These are phyloP conservation scores for Syritta pipiens DNA, from an alignment of 2,888 invertebrate genomes.

Conservation along the genomic window DNA sequence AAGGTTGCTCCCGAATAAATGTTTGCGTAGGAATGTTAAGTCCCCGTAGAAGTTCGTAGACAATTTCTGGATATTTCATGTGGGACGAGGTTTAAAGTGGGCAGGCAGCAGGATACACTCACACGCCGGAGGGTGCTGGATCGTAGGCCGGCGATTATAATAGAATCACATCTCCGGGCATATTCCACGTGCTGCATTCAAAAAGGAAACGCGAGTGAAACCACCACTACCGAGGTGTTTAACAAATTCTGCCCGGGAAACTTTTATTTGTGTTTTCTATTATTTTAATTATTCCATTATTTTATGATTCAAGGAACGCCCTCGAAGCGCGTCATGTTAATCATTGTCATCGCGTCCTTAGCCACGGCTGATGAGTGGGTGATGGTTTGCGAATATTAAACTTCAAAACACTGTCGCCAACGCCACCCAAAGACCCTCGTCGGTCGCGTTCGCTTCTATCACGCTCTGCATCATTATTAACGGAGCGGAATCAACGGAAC, in stretches of 20 bases:
- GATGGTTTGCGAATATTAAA: constrained; percentile 46
- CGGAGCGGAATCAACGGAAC: constrained; percentile 40
- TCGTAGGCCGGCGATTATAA: too few species aligned
- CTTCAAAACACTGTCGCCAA: constrained; percentile 28
- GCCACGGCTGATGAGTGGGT: constrained; percentile 14
- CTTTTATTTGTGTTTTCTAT: constrained; percentile 17
- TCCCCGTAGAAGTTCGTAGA: constrained; percentile 14
- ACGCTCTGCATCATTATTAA: constrained; percentile 37
- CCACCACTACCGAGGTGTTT: not conserved
- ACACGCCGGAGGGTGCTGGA: too few species aligned
- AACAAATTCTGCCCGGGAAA: constrained; percentile 12
- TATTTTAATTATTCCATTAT: constrained; percentile 43
- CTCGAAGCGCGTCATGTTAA: constrained; percentile 38
- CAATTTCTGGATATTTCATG: constrained; percentile 34
- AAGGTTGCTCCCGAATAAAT: constrained; percentile 53
- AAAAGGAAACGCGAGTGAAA: not conserved
- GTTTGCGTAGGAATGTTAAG: constrained; percentile 58
- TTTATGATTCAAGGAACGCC: constrained; percentile 9
- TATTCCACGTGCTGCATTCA: not conserved
- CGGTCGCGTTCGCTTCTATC: constrained; percentile 10
- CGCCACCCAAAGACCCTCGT: not conserved
- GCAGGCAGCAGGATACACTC: not conserved
- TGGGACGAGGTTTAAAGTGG: not conserved
- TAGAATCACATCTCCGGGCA: too few species aligned
- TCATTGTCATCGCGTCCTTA: constrained; percentile 34